Percentiles rank a stretch among this genome's conserved stretches.
phyloP scores from a whole-genome alignment of 2,888 invertebrate genomes.

The Trichogramma dendrolimi region DNA sequence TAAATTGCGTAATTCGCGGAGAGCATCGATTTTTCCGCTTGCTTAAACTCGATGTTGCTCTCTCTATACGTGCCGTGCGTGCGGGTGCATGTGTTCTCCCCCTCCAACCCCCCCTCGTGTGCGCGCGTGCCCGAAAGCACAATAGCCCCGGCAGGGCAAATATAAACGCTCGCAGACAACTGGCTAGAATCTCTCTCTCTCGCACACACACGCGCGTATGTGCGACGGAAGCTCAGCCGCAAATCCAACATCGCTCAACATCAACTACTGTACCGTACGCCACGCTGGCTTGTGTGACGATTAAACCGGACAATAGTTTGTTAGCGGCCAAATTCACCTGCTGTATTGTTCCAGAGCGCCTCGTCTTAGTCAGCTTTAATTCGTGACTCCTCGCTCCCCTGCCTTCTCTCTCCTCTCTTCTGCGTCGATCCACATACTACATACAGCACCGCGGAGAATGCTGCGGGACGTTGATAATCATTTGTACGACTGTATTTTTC shows the following conservation, averaged over 20 bases:
- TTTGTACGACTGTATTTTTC: too few species aligned
- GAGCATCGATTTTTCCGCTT: background rate
- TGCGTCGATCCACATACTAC: background rate
- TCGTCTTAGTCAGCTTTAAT: conserved; percentile 44
- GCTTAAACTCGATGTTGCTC: background rate
- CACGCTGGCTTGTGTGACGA: conserved; percentile 34
- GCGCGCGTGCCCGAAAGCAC: background rate
- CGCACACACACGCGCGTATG: background rate
- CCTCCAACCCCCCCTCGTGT: background rate
- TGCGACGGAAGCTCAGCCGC: conserved; percentile 1
- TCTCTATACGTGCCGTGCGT: background rate
- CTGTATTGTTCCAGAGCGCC: conserved; percentile 45
- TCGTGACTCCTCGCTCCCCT: conserved; percentile 1
- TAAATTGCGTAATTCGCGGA: too few species aligned
- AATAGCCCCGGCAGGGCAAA: background rate
- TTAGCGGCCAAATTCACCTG: conserved; percentile 49
- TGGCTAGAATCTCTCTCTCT: too few species aligned
- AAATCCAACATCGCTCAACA: conserved; percentile 23
- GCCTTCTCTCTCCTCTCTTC: conserved; percentile 6
- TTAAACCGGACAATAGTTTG: conserved; percentile 52
- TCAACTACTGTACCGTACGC: background rate
- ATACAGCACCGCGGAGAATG: too few species aligned
- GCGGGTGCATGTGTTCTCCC: background rate
- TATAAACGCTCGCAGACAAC: background rate
- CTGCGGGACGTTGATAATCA: too few species aligned